Percentiles rank a stretch among this genome's conserved stretches.
Conservation (phyloP, 2,888 invertebrate genomes). For the Ophonus ardosiacus region DNA sequence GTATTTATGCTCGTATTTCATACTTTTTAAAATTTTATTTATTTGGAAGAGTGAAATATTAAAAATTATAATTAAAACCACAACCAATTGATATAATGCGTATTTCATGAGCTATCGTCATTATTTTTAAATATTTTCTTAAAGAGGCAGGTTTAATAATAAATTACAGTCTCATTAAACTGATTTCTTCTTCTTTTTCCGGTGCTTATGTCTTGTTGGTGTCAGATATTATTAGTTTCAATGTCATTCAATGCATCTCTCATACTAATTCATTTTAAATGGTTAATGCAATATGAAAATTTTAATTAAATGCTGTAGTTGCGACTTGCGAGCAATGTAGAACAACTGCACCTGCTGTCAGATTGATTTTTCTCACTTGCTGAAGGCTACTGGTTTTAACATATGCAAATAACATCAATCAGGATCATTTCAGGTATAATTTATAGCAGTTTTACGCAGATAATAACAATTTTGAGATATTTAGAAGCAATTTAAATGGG, state of each 20-base stretch:
- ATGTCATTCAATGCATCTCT: slow-evolving; percentile 10
- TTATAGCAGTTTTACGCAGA: background rate
- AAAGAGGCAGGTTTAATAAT: background rate
- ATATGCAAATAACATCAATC: slow-evolving; percentile 30
- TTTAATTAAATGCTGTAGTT: background rate
- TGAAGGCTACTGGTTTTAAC: slow-evolving; percentile 14
- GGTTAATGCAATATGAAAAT: slow-evolving; percentile 2
- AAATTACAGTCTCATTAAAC: background rate
- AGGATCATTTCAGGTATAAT: slow-evolving; percentile 5
- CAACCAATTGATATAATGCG: background rate
- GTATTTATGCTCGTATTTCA: too few relatives aligned
- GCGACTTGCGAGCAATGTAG: slow-evolving; percentile 1
- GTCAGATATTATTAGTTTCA: slow-evolving; percentile 36
- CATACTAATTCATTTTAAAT: slow-evolving; percentile 22
- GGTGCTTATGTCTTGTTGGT: background rate
- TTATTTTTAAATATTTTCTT: background rate
- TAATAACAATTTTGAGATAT: background rate
- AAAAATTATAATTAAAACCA: background rate
- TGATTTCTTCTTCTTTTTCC: background rate
- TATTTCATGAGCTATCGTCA: background rate
- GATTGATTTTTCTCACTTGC: slow-evolving; percentile 12
- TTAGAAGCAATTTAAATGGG: background rate
- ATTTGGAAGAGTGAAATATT: too few relatives aligned
- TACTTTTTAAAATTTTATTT: too few relatives aligned
- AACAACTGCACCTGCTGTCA: slow-evolving; percentile 35